Percentiles rank a stretch among this genome's conserved stretches.
Evolutionary conservation across 53 echinoderm and acorn worm species (phyloP).

Genomic region (Echinarachnius parma): DNA sequence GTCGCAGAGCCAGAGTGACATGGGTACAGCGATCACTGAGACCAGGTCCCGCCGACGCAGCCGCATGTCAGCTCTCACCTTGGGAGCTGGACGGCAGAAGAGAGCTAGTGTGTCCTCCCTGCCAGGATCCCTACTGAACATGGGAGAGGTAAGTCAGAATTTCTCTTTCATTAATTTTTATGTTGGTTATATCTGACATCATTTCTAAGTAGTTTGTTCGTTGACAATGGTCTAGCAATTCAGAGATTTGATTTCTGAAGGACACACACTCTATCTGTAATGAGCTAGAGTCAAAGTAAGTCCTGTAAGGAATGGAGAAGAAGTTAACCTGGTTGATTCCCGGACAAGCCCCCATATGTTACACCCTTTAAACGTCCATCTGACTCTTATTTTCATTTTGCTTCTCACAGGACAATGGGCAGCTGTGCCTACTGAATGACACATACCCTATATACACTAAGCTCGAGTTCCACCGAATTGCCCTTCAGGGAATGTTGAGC

Average conservation of each 20-base stretch:
- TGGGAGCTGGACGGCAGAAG: slow-evolving; percentile 73
- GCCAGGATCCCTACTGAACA: slow-evolving; percentile 85
- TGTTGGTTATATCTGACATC: too few species aligned
- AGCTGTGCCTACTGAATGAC: slow-evolving; percentile 78
- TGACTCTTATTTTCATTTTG: too few species aligned
- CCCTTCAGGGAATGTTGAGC: slow-evolving; percentile 92
- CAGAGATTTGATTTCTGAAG: too few species aligned
- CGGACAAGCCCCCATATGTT: too few species aligned
- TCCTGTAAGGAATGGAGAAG: too few species aligned
- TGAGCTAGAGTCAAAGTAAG: too few species aligned
- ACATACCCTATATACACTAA: slow-evolving; percentile 89
- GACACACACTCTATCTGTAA: too few species aligned
- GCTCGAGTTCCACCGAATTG: slow-evolving; percentile 93
- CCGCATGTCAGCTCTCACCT: slow-evolving; percentile 86
- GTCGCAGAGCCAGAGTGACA: slow-evolving; percentile 91
- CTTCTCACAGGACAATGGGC: slow-evolving; percentile 80
- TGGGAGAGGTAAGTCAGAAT: slow-evolving; percentile 77
- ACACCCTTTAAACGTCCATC: too few species aligned
- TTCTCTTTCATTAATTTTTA: background rate
- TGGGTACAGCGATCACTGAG: slow-evolving; percentile 67
- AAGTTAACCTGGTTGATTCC: too few species aligned
- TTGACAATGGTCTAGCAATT: too few species aligned
- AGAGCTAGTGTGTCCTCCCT: slow-evolving; percentile 96
- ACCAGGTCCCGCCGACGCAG: slow-evolving; percentile 67
- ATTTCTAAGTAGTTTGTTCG: too few species aligned